Percentiles rank a stretch among this genome's conserved stretches.
Conservation (phyloP, 2,797 vertebrate genomes). For the Chaunax sp. region DNA sequence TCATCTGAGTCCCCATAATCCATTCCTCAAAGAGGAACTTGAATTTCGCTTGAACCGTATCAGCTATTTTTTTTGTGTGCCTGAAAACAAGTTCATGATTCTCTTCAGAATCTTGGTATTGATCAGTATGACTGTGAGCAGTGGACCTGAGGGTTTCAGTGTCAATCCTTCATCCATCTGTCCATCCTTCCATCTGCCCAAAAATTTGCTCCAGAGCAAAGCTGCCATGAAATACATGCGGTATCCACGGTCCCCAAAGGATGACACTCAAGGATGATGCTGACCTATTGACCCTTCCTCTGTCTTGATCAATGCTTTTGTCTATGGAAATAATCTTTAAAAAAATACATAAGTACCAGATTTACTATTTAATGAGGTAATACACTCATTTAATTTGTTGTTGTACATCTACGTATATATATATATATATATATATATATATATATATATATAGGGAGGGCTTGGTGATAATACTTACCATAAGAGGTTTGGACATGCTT, state of each 20-base stretch:
- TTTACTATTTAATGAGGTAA: no score
- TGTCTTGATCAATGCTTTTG: conserved; percentile 19
- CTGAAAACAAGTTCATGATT: not conserved
- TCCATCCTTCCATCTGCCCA: conserved; percentile 5
- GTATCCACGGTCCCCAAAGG: no score
- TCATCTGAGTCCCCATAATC: not conserved
- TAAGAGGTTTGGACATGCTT: no score
- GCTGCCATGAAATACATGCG: conserved; percentile 10
- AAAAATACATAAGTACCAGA: no score
- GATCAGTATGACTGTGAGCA: not conserved
- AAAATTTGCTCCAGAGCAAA: conserved; percentile 6
- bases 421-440: no score
- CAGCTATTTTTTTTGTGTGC: not conserved
- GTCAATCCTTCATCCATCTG: conserved; percentile 22
- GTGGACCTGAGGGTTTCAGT: not conserved
- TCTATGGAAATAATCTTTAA: no score
- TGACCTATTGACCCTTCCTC: conserved; percentile 27
- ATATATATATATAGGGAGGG: no score
- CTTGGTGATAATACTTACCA: no score
- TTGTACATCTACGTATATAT: no score
- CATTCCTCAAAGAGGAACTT: conserved; percentile 2
- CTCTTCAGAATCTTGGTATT: conserved; percentile 10
- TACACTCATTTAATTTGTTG: no score
- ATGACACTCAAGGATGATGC: conserved; percentile 12
- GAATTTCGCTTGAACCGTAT: not conserved